Evolutionary conservation across 2,113 vertebrate genomes (phyloP).

Genomic region (Cryptotis parvus): DNA sequence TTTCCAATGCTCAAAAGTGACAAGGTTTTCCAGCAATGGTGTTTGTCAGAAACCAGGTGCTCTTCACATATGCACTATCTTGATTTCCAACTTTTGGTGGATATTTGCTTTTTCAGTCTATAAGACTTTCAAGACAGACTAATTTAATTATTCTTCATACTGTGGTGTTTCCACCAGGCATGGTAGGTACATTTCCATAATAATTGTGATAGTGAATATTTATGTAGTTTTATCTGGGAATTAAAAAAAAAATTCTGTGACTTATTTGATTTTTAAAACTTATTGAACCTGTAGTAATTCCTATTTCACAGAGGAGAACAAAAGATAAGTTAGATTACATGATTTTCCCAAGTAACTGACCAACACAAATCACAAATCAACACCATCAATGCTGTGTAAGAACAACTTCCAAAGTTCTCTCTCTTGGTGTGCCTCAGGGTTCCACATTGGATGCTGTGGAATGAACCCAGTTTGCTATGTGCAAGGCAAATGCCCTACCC

Average conservation of each 20-base stretch:
- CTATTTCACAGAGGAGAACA: not conserved
- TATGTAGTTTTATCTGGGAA: not conserved
- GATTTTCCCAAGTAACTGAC: constrained; percentile 14
- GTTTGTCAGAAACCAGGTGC: not conserved
- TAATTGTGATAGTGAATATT: constrained; percentile 18
- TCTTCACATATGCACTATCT: not conserved
- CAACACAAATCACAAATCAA: too few species aligned
- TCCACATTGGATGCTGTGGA: too few species aligned
- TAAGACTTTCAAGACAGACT: not conserved
- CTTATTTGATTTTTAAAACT: too few species aligned
- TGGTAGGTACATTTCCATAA: not conserved
- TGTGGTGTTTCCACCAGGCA: not conserved
- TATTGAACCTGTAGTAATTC: not conserved
- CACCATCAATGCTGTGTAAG: not conserved
- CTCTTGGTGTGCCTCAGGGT: not conserved
- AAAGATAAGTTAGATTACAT: not conserved
- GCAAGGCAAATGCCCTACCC: too few species aligned
- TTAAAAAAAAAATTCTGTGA: not conserved
- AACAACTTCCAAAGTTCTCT: not conserved
- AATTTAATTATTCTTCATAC: constrained; percentile 11
- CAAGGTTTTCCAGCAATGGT: not conserved
- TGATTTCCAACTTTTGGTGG: constrained; percentile 26
- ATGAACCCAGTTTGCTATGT: too few species aligned
- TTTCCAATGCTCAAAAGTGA: not conserved
- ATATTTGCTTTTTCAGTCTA: not conserved